A percentile compares a stretch with the other conserved stretches of the same genome.
phyloP scores from a whole-genome alignment of 1,140 invertebrate genomes.

The Diorhabda sublineata region DNA sequence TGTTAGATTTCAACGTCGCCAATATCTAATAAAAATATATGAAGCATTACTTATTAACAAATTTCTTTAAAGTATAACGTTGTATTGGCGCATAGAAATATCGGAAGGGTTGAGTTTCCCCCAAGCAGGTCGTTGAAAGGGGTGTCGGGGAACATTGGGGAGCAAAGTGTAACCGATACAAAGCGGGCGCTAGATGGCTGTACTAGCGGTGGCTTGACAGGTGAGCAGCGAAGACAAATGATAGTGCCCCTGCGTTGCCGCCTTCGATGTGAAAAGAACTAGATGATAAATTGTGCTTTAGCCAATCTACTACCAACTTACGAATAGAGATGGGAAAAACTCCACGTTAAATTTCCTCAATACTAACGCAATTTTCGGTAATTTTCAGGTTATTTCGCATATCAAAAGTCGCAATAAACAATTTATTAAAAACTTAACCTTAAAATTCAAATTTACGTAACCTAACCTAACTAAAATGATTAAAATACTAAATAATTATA shows the following conservation, averaged over 20 bases:
- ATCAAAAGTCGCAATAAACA: no score
- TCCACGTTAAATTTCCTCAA: neutral
- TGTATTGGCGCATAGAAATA: no score
- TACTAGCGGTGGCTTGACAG: slow-evolving; percentile 32
- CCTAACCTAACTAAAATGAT: no score
- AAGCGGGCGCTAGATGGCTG: slow-evolving; percentile 26
- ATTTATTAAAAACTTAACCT: no score
- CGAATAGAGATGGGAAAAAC: slow-evolving; percentile 3
- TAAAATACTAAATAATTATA: no score
- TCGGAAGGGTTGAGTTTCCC: slow-evolving; percentile 7
- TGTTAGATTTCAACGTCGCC: no score
- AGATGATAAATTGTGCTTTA: slow-evolving; percentile 37
- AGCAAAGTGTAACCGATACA: slow-evolving; percentile 37
- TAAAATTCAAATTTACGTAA: no score
- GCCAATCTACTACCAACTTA: slow-evolving; percentile 36
- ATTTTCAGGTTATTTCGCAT: no score
- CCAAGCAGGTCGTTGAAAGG: neutral
- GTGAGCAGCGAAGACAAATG: slow-evolving; percentile 39
- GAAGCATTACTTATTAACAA: no score
- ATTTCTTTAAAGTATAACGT: no score
- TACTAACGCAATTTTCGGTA: no score
- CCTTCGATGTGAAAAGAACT: slow-evolving; percentile 35
- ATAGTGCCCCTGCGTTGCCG: slow-evolving; percentile 32
- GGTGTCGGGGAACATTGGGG: neutral
- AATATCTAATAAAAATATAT: no score